Evolutionary conservation across 30 jellyfish, hydroid and myxozoan genomes (phyloP).

Genomic region (Mastigias papua): DNA sequence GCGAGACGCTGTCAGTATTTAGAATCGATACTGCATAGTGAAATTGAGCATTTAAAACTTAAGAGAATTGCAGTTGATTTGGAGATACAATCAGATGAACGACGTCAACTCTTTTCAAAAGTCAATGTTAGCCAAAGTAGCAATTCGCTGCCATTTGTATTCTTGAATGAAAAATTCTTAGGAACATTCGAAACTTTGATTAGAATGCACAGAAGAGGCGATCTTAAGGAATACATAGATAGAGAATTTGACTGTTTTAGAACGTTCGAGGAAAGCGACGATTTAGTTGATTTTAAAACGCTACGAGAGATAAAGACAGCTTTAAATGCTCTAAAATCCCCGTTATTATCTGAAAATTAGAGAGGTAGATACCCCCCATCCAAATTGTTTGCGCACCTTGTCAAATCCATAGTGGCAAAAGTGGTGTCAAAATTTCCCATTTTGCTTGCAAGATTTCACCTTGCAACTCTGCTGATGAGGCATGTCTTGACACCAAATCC

Average conservation of each 20-base stretch:
- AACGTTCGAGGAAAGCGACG: conserved; percentile 13
- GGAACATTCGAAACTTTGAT: conserved; percentile 75
- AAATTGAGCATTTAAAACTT: conserved; percentile 45
- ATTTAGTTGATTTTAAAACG: conserved; percentile 48
- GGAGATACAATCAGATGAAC: conserved; percentile 59
- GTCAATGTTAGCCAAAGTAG: conserved; percentile 5
- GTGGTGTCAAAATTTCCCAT: too few species aligned
- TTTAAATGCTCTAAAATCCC: conserved; percentile 14
- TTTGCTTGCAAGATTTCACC: too few species aligned
- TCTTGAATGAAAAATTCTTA: conserved; percentile 56
- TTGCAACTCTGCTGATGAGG: too few species aligned
- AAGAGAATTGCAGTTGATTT: conserved; percentile 75
- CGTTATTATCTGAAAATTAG: background rate
- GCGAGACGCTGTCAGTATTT: conserved; percentile 57
- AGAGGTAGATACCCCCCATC: too few species aligned
- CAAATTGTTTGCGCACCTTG: too few species aligned
- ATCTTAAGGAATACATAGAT: conserved; percentile 23
- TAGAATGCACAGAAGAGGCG: conserved; percentile 62
- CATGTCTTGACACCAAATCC: too few species aligned
- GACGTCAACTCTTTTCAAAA: conserved; percentile 58
- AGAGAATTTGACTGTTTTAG: conserved; percentile 27
- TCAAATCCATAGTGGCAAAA: too few species aligned
- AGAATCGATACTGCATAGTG: conserved; percentile 44
- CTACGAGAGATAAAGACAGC: conserved; percentile 43
- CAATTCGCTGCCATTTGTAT: conserved; percentile 70